Base-by-base conservation (phyloP, 2,888 invertebrate genomes). In the Shargacucullia verbasci region DNA sequence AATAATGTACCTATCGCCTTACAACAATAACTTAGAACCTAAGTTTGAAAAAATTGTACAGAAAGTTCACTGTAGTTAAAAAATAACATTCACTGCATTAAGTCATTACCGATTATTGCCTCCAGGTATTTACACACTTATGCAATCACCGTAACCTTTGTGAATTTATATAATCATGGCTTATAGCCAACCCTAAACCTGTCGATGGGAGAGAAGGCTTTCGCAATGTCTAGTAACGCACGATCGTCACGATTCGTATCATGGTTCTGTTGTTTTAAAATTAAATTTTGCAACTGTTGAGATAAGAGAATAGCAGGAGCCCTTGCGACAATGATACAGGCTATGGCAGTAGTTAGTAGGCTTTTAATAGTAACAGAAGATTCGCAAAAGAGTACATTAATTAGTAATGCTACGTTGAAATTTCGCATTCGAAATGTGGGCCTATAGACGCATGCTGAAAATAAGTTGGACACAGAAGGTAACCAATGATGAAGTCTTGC, bases 201-300 rank as follows among this genome's bases (percentile, higher is more conserved):
- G 53, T 20, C 53, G 55, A 60, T 48, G 37, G 43, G 34, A 61
- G 40, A 56, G 48, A 40, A 63, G 50, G 54, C 45, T 79, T 68
- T 75, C 69, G 66, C 58, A 77, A 76, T 44, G 29, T 40, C 49
- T 61, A 20, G 58, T 73, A 73, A 72, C 69, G 76, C 77, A 77
- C 76, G 78, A 74, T 61, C 62, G 64, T 80, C 76, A 81, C 80
- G 79, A 79, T 67, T 76, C 53, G 49, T 59, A 71, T 71, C 31
- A 67, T 75, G 72, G 59, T 70, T 65, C 61, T 67, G 59, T 70
- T 67, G 60, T 75, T 71, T 63, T 75, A 52, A 68, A 66, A 74
- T 62, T 53, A 41, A 48, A 20, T 71, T 76, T 71, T 55, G 68
- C 49, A 74, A 74, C 48, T n/a, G 20, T 49, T 55, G 37, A 53